These are phyloP conservation scores for Actinostola sp. DNA, from an alignment of 92 coral and sea anemone genomes.

Conservation along the genomic window DNA sequence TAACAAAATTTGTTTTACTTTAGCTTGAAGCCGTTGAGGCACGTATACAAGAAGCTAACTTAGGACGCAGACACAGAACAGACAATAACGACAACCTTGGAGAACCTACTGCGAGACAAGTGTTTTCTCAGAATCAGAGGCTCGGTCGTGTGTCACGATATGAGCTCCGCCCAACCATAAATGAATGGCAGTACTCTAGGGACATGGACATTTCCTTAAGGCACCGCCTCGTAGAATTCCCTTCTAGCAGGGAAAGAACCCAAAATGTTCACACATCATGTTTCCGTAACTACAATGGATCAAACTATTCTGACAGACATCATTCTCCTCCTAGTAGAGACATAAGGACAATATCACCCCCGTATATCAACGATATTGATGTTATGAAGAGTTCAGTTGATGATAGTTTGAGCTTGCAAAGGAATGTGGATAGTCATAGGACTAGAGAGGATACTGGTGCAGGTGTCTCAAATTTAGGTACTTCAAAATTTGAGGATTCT, in stretches of 20 bases:
- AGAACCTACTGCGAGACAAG: constrained; percentile 59
- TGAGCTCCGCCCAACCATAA: constrained; percentile 64
- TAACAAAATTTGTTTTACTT: background rate
- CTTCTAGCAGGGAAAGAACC: constrained; percentile 7
- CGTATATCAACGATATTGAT: constrained; percentile 25
- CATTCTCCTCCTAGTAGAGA: constrained; percentile 51
- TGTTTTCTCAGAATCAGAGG: constrained; percentile 80
- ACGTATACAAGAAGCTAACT: constrained; percentile 71
- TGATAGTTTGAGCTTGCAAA: constrained; percentile 10
- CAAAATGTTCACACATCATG: constrained; percentile 5
- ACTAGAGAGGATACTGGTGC: background rate
- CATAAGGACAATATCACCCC: constrained; percentile 13
- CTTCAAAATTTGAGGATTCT: constrained; percentile 75
- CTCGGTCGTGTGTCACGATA: constrained; percentile 83
- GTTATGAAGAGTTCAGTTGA: constrained; percentile 3
- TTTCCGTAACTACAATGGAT: background rate
- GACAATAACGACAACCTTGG: constrained; percentile 28
- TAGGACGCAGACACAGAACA: constrained; percentile 36
- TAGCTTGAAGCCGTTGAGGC: constrained; percentile 90
- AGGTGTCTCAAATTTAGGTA: constrained; percentile 25
- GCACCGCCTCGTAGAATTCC: background rate
- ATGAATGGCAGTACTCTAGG: constrained; percentile 17
- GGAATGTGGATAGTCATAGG: background rate
- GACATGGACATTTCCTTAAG: constrained; percentile 6
- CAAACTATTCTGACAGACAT: background rate